Percentiles rank a stretch among this genome's conserved stretches.
These are phyloP conservation scores for Scylla paramamosain DNA, from an alignment of 1,140 invertebrate species.

Conservation along the genomic window DNA sequence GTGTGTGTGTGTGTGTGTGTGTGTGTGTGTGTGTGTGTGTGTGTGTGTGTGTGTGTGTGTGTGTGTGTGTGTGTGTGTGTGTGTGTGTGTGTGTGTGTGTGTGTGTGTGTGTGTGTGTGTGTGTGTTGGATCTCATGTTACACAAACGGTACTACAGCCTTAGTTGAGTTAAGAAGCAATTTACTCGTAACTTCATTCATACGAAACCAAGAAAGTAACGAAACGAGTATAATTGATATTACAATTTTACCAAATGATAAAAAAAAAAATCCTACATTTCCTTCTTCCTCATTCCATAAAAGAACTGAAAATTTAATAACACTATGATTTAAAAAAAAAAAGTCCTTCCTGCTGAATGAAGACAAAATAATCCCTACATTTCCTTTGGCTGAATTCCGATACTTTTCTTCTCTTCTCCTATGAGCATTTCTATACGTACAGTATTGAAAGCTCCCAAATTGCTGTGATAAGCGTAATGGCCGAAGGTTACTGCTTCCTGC, in stretches of 20 bases:
- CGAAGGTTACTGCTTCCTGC: background rate
- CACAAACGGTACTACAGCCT: background rate
- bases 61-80: background rate
- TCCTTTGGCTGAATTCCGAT: no score
- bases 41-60: no score
- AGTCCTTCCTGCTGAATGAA: no score
- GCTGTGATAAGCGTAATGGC: background rate
- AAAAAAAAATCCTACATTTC: no score
- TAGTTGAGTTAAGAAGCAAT: background rate
- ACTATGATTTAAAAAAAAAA: no score
- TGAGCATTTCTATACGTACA: background rate
- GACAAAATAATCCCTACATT: background rate
- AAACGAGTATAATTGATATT: background rate
- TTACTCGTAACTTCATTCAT: background rate
- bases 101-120: background rate
- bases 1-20: no score
- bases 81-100: background rate
- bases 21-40: no score
- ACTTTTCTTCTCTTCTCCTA: no score
- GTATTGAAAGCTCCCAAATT: background rate
- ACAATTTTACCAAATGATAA: no score
- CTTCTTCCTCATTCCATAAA: no score
- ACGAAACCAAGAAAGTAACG: background rate
- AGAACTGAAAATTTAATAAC: no score
- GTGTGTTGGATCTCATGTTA: background rate